Evolutionary conservation across 2,797 vertebrate species (phyloP), one percentile per base, ranked within the genome.

Genomic region (Sphaeramia orbicularis): DNA sequence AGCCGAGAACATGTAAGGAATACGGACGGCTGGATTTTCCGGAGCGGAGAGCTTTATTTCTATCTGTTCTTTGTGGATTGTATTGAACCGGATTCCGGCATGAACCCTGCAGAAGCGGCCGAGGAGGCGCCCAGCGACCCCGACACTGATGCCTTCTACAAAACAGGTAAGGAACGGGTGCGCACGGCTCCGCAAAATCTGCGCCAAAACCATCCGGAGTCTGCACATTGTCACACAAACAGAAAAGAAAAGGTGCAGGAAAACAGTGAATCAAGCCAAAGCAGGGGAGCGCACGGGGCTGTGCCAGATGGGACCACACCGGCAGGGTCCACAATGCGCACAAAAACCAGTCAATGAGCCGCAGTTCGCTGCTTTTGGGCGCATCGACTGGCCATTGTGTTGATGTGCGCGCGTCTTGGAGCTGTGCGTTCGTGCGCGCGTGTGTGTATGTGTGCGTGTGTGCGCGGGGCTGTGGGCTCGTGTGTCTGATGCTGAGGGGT

Each of bases 81-180:
- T 71, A 80, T 38, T 58, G 72, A 77, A 75, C 61, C 74, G 79
- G 82, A 80, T 75, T 82, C 86, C 85, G 84, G 73, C 7, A 91
- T 91, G 90, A 91, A 91, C 75, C 89, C 89, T 15, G 86, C 81
- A 81, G 90, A 90, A 44, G 89, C 86, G 83, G 87, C 89, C 96
- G 94, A 97, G 95, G 1, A 97, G 96, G 78, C 96, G 95, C 36
- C 95, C 94, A 0, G 95, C 95, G 44, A 96, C 96, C 80, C 94
- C 87, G 69, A 97, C 95, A 79, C 93, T 89, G 93, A 97, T 93
- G 90, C 95, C 94, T 74, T 91, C 74, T 87, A 95, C 94, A 67
- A 96, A 96, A 72, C 89, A 90, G 90, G 90, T 91, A 90, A 48
- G 66, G 16, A 11, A n/a, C n/a, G 47, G 13, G 2, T 3, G 4